phyloP scores from a whole-genome alignment of 2,113 vertebrate genomes.

The Polyodon spathula region DNA sequence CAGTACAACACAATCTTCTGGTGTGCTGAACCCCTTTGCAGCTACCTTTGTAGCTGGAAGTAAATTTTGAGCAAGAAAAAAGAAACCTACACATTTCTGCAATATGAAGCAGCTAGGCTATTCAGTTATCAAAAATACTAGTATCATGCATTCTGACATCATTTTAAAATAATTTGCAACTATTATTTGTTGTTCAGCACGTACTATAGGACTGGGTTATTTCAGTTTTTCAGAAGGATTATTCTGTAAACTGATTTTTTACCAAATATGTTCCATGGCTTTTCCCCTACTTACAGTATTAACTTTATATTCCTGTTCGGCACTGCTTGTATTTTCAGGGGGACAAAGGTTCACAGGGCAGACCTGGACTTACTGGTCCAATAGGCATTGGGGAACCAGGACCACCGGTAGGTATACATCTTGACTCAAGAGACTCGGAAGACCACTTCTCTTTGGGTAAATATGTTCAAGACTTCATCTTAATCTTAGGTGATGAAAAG shows the following conservation, averaged over 20 bases:
- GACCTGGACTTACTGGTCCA: constrained; percentile 58
- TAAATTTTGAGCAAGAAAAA: neutral
- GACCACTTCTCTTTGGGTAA: neutral
- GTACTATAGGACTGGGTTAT: neutral
- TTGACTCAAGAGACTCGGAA: neutral
- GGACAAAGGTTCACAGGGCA: constrained; percentile 66
- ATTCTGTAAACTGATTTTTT: neutral
- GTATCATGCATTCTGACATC: no score
- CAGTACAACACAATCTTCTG: no score
- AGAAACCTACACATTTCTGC: no score
- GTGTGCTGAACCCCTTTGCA: neutral
- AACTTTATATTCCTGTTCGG: constrained; percentile 5
- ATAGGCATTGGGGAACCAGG: constrained; percentile 68
- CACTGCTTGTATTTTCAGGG: constrained; percentile 48
- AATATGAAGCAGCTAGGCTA: no score
- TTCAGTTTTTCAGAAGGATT: neutral
- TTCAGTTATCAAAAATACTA: no score
- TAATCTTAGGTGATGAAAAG: neutral
- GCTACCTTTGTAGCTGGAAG: neutral
- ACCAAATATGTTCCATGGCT: neutral
- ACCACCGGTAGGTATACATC: constrained; percentile 51
- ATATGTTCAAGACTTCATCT: neutral
- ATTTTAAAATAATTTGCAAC: no score
- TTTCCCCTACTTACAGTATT: neutral
- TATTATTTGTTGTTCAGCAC: neutral